These are phyloP conservation scores for Eulimnadia texana DNA, from an alignment of 1,140 invertebrate genomes.

Conservation along the genomic window DNA sequence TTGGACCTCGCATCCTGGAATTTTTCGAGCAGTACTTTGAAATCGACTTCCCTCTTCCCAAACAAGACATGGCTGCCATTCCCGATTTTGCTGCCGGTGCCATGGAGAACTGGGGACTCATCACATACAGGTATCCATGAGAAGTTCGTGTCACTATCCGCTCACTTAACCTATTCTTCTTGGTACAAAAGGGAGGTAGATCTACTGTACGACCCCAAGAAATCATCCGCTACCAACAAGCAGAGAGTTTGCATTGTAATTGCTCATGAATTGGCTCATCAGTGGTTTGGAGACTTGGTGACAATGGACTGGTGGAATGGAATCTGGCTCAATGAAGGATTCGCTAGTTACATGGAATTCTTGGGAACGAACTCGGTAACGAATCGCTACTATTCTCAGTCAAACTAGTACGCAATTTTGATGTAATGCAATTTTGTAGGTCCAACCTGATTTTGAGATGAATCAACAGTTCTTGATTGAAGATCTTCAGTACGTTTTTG, in stretches of 20 bases:
- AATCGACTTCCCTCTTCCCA: constrained; percentile 60
- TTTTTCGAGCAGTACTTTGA: constrained; percentile 76
- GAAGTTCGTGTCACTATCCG: too few relatives aligned
- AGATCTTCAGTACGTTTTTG: constrained; percentile 67
- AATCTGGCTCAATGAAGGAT: constrained; percentile 36
- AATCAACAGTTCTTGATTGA: constrained; percentile 67
- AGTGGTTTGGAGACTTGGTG: constrained; percentile 47
- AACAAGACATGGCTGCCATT: constrained; percentile 77
- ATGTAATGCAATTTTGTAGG: constrained; percentile 28
- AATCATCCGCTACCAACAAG: constrained; percentile 26
- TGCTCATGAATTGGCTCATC: constrained; percentile 33
- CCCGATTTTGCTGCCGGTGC: constrained; percentile 85
- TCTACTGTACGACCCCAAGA: constrained; percentile 27
- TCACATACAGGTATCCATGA: constrained; percentile 61
- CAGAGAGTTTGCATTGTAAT: constrained; percentile 30
- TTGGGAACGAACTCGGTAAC: constrained; percentile 22
- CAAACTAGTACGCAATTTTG: constrained; percentile 6
- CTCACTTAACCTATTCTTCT: too few relatives aligned
- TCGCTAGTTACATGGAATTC: constrained; percentile 31
- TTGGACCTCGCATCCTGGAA: constrained; percentile 63
- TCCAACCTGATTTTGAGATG: constrained; percentile 62
- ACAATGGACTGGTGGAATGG: constrained; percentile 33
- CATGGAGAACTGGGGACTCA: constrained; percentile 79
- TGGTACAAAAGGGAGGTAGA: constrained; percentile 34
- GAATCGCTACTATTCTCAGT: constrained; percentile 19